These are phyloP conservation scores for Eupithecia abbreviata DNA, from an alignment of 2,888 invertebrate species.

Conservation along the genomic window DNA sequence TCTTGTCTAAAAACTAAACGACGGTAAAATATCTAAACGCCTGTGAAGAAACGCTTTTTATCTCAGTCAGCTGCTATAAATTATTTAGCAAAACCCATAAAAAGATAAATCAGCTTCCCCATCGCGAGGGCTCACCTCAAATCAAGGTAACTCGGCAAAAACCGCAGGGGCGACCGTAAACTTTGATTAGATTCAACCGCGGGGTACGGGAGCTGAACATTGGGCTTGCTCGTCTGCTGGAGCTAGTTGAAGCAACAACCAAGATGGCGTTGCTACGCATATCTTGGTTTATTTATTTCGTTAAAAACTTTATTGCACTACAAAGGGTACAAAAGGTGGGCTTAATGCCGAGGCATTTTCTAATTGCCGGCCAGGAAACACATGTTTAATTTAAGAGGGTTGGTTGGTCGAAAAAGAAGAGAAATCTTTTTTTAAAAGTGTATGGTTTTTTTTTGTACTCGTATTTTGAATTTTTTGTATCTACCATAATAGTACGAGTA, in stretches of 20 bases:
- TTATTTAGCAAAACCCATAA: slow-evolving; percentile 30
- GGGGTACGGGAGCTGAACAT: slow-evolving; percentile 20
- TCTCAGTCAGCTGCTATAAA: slow-evolving; percentile 36
- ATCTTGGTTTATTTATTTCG: too few species aligned
- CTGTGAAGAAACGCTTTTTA: slow-evolving; percentile 4
- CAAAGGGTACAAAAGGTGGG: too few species aligned
- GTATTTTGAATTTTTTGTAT: too few species aligned
- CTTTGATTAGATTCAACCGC: slow-evolving; percentile 77
- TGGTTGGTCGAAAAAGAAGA: too few species aligned
- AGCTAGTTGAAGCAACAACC: slow-evolving; percentile 9
- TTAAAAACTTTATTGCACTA: too few species aligned
- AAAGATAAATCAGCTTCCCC: slow-evolving; percentile 45
- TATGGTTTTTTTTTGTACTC: too few species aligned
- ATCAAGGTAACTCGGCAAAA: slow-evolving; percentile 72
- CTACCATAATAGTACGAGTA: too few species aligned
- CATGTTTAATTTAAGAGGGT: too few species aligned
- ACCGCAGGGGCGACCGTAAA: slow-evolving; percentile 78
- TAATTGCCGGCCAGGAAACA: too few species aligned
- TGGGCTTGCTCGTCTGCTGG: slow-evolving; percentile 27
- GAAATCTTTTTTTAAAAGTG: too few species aligned
- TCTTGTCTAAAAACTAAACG: not conserved
- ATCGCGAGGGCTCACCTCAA: slow-evolving; percentile 45
- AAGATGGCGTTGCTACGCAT: not conserved
- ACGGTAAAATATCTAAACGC: not conserved
- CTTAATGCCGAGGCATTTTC: too few species aligned